Base-by-base conservation (phyloP, 2,113 vertebrate species). In the Alethe castanea region DNA sequence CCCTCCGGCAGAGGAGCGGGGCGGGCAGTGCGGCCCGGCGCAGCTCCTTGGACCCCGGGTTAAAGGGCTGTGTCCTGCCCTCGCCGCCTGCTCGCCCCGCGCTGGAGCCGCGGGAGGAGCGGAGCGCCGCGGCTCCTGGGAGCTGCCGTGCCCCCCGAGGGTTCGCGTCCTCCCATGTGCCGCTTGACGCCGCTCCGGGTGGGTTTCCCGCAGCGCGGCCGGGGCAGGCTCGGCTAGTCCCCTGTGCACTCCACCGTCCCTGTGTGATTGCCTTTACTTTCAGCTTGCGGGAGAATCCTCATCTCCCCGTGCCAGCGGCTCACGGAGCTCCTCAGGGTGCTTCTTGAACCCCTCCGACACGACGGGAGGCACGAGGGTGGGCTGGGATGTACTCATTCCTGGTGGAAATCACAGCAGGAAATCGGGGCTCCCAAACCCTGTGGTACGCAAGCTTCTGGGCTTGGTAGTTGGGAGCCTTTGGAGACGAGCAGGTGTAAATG, bases 401-500 rank as follows among this genome's bases (percentile, higher is more conserved):
- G 52, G 13, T 35, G 76, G 42, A 35, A 45, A 40, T 38, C 54
- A 12, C 33, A 19, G 65, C 40, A 23, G 54, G 45, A 60, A 53
- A 28, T 47, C 48, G 22, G 20, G 35, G 25, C 22, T 76, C 29
- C 35, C 9, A 23, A 60, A 48, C 40, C 31, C n/a, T 48, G 4
- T 3, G 4, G 2, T 28, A 16, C 1, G 0, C 0, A 16, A 36
- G 36, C 11, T 47, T 47, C 19, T 47, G 45, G 19, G 31, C 50
- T 83, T 44, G n/a, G 64, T 53, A 47, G 16, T 3, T 14, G 24
- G 42, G 62, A 28, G 38, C 12, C 29, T 57, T 61, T 1, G 28
- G 38, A 33, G 67, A 14, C 2, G 5, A 81, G 56, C 52, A 28
- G 60, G 4, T 81, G 62, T 25, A 31, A 48, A 44, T 10, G 25